Conservation (phyloP, 2,888 invertebrate genomes). For the Caenorhabditis macrosperma region DNA sequence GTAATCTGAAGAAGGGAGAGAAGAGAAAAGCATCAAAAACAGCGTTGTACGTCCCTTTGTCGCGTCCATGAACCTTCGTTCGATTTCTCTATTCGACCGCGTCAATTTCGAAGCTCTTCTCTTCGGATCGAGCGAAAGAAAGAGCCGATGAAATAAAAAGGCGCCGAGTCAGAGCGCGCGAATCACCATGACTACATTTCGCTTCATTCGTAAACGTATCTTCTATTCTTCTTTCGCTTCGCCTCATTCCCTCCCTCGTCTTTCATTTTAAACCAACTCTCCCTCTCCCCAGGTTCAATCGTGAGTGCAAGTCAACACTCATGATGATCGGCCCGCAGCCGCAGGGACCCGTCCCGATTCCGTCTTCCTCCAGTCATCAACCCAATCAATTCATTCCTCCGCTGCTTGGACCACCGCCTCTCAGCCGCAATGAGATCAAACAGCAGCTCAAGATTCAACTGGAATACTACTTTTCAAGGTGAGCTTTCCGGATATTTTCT, state of each 20-base stretch:
- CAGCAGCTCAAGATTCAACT: conserved; percentile 88
- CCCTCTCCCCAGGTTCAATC: conserved; percentile 63
- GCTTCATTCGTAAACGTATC: not conserved
- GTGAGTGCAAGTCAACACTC: conserved; percentile 61
- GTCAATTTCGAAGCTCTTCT: too few species aligned
- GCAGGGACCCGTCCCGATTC: not conserved
- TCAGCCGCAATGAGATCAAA: conserved; percentile 83
- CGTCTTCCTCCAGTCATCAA: conserved; percentile 9
- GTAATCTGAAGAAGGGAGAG: conserved; percentile 16
- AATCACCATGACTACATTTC: conserved; percentile 28
- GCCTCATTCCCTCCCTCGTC: not conserved
- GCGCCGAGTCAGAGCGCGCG: not conserved
- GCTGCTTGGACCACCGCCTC: conserved; percentile 12
- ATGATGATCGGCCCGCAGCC: conserved; percentile 49
- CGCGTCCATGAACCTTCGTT: not conserved
- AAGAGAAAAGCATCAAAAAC: conserved; percentile 18
- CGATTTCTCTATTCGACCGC: conserved; percentile 9
- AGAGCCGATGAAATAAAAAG: not conserved
- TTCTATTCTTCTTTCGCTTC: not conserved
- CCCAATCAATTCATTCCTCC: conserved; percentile 7
- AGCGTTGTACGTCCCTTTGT: conserved; percentile 7
- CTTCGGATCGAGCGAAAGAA: conserved; percentile 1
- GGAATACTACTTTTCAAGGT: conserved; percentile 93
- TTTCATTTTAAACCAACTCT: not conserved
- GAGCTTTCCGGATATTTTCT: conserved; percentile 48